Evolutionary conservation across 2,113 vertebrate species (phyloP).

Genomic region (Peromyscus leucopus): DNA sequence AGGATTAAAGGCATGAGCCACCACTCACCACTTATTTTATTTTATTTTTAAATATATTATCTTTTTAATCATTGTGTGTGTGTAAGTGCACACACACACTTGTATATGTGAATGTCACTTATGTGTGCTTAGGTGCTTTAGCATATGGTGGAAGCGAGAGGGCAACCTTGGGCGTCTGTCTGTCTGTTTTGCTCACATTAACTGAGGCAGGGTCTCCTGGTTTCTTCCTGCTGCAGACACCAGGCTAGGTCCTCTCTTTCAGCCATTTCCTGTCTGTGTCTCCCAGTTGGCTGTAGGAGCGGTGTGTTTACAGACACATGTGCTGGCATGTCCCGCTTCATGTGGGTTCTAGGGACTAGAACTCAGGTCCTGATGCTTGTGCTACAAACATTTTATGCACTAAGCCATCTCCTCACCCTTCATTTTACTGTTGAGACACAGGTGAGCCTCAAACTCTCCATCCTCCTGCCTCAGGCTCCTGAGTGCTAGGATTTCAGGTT

Average conservation of each 20-base stretch:
- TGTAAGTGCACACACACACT: neutral
- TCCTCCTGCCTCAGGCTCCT: neutral
- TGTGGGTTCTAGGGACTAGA: neutral
- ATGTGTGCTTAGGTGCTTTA: neutral
- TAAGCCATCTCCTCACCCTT: neutral
- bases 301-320: neutral
- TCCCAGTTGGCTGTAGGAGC: neutral
- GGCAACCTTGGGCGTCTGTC: neutral
- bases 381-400: neutral
- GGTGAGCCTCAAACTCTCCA: neutral
- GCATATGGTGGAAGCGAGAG: neutral
- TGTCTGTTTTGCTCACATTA: neutral
- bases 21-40: neutral
- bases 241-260: neutral
- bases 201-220: neutral
- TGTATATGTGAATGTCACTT: neutral
- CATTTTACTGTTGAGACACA: neutral
- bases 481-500: neutral
- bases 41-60: neutral
- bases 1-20: neutral
- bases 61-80: neutral
- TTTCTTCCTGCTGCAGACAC: no score
- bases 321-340: neutral
- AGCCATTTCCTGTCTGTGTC: neutral
- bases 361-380: neutral